Percentiles rank a stretch among this genome's conserved stretches.
phyloP scores from a whole-genome alignment of 1,140 invertebrate species.

The Heterodera carotae region DNA sequence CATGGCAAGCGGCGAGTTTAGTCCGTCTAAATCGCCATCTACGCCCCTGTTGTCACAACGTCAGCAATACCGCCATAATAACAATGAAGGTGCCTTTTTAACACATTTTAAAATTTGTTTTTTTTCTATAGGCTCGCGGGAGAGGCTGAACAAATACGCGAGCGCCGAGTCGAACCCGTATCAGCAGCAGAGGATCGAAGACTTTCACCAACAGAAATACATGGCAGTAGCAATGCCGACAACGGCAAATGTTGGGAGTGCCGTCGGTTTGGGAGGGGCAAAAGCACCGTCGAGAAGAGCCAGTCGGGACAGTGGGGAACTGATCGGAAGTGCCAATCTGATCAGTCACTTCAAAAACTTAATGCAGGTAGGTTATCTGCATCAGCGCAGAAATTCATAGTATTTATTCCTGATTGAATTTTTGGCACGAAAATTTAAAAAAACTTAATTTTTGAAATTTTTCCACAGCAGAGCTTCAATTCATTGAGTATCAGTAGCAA shows the following conservation, averaged over 20 bases:
- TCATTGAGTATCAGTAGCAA: slow-evolving; percentile 18
- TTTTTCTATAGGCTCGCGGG: neutral
- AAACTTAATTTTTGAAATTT: neutral
- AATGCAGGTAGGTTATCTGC: neutral
- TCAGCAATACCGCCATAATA: neutral
- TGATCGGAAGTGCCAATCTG: slow-evolving; percentile 22
- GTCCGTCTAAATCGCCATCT: slow-evolving; percentile 24
- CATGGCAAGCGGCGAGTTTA: neutral
- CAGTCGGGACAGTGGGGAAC: slow-evolving; percentile 19
- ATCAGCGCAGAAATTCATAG: neutral
- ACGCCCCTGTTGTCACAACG: slow-evolving; percentile 11
- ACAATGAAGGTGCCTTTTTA: neutral
- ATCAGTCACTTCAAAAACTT: slow-evolving; percentile 30
- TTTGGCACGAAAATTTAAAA: slow-evolving; percentile 6
- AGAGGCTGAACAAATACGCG: slow-evolving; percentile 27
- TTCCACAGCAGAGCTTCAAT: slow-evolving; percentile 19
- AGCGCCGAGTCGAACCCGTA: slow-evolving; percentile 12
- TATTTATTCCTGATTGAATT: neutral
- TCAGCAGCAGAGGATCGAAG: neutral
- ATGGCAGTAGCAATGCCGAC: neutral
- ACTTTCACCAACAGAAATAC: slow-evolving; percentile 7
- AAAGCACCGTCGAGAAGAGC: slow-evolving; percentile 5
- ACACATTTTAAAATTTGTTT: too few relatives aligned
- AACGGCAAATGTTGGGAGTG: neutral
- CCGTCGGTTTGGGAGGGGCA: neutral